Evolutionary conservation across 2,113 vertebrate genomes (phyloP).

Genomic region (Gallinago undulata): DNA sequence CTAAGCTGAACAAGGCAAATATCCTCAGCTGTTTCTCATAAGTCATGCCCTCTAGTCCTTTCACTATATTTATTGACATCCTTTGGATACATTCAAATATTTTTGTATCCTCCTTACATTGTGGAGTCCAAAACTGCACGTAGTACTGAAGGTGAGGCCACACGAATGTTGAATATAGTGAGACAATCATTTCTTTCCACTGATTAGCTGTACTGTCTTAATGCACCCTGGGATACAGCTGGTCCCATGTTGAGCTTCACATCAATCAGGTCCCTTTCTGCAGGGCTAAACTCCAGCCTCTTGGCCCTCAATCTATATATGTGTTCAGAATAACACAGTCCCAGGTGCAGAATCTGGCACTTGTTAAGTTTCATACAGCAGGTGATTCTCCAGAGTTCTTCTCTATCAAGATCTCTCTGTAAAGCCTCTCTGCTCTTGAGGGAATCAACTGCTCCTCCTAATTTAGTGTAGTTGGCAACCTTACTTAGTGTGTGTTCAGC

Average conservation of each 20-base stretch:
- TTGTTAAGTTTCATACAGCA: not conserved
- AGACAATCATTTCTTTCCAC: not conserved
- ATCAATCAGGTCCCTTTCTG: not conserved
- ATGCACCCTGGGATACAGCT: not conserved
- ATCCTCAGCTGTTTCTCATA: not conserved
- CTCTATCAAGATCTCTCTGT: not conserved
- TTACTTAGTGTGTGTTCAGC: not conserved
- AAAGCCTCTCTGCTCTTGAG: not conserved
- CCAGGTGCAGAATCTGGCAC: not conserved
- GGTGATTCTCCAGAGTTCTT: not conserved
- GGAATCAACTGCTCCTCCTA: not conserved
- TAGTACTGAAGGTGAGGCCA: not conserved
- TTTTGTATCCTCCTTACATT: not conserved
- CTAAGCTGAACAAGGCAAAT: not conserved
- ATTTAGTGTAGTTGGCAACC: not conserved
- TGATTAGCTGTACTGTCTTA: not conserved
- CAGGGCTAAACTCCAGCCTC: not conserved
- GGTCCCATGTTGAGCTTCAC: not conserved
- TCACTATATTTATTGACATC: not conserved
- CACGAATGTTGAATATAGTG: not conserved
- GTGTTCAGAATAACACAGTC: not conserved
- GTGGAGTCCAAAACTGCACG: not conserved
- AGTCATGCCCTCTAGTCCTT: not conserved
- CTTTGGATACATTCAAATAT: not conserved
- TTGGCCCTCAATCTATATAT: rapidly evolving